A percentile compares a stretch with the other conserved stretches of the same genome.
Evolutionary conservation across 2,797 vertebrate genomes (phyloP).

Genomic region (Hydrophis major): DNA sequence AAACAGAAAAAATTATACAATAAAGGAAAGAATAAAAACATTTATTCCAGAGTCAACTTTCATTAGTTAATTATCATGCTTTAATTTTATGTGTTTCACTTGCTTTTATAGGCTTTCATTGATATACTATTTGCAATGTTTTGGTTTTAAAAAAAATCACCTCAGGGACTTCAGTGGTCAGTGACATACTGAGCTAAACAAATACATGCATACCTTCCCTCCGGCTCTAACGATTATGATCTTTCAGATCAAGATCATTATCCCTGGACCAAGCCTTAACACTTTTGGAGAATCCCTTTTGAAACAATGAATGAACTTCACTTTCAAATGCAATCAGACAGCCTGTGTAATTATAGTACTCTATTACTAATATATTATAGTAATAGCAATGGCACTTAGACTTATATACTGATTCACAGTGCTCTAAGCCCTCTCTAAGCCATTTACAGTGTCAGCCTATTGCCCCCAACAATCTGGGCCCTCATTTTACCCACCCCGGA

Average conservation of each 20-base stretch:
- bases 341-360: neutral
- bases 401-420: no score
- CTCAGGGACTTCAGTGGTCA: neutral
- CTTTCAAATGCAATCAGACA: neutral
- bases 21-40: neutral
- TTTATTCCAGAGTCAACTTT: neutral
- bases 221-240: neutral
- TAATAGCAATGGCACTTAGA: neutral
- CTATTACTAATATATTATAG: neutral
- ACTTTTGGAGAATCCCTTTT: neutral
- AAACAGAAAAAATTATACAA: neutral
- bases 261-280: neutral
- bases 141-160: neutral
- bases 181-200: neutral
- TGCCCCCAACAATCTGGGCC: no score
- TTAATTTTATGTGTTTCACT: neutral
- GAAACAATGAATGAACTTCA: neutral
- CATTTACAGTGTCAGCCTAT: no score
- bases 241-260: neutral
- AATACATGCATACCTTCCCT: neutral
- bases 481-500: no score
- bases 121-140: neutral
- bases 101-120: neutral
- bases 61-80: neutral
- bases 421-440: no score